A percentile compares a stretch with the other conserved stretches of the same genome.
Evolutionary conservation across 2,888 invertebrate species (phyloP).

Genomic region (Chaetoderma sp.): DNA sequence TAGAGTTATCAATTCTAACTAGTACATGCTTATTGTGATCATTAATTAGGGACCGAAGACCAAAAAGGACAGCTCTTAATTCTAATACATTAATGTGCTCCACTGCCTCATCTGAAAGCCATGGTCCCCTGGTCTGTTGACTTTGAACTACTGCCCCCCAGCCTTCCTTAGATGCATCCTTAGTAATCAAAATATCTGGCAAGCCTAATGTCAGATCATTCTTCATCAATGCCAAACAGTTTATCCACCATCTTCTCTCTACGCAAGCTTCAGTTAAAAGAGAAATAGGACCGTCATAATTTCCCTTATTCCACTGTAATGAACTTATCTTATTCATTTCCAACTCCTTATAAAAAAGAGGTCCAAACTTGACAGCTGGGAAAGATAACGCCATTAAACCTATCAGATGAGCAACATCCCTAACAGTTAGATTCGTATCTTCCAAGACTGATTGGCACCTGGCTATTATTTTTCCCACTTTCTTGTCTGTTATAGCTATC

Average conservation of each 20-base stretch:
- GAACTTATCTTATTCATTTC: conserved; percentile 4
- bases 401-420: conserved; percentile 1
- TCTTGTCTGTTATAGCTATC: neutral
- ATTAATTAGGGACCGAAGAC: neutral
- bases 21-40: neutral
- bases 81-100: neutral
- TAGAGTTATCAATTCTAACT: neutral
- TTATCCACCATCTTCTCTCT: neutral
- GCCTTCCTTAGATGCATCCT: neutral
- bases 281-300: neutral
- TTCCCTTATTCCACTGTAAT: neutral
- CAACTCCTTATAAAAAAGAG: conserved; percentile 4
- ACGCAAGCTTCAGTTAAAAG: neutral
- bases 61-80: neutral
- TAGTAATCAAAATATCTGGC: neutral
- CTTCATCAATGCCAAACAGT: neutral
- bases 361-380: conserved; percentile 13
- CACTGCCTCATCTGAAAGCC: neutral
- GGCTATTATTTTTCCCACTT: neutral
- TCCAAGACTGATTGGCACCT: too few relatives aligned
- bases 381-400: conserved; percentile 7
- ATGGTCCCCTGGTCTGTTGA: neutral
- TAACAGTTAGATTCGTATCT: too few relatives aligned
- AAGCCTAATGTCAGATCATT: neutral
- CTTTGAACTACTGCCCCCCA: neutral